Base-by-base conservation (phyloP, 2,113 vertebrate genomes). In the Prietella phreatophila region DNA sequence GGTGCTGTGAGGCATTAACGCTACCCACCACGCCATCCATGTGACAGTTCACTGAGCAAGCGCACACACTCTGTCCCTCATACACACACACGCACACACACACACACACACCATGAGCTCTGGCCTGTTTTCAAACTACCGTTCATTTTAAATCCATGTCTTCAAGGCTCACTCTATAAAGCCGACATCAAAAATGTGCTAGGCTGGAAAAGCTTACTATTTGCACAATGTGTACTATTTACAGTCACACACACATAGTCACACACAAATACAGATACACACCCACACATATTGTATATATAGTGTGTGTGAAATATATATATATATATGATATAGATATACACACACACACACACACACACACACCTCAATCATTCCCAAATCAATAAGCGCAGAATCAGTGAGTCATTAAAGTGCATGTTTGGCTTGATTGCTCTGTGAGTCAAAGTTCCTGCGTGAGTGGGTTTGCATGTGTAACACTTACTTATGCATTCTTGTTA, bases 381-480 rank as follows among this genome's bases (percentile, higher is more conserved):
- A 1, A 22, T 76, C 69, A 75, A 55, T 33, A 73, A 30, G 67
- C 15, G 7, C 53, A 58, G 36, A 39, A 73, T 73, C 69, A 39
- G 69, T 73, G 33, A 73, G 69, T 73, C 69, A 73, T 73, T 73
- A 73, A 73, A 73, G 36, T 19, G 17, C 69, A 39, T 75, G n/a
- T 58, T 36, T 42, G 55, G 84, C 69, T 53, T 73, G 55, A 75
- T 58, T 36, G 27, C 71, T n/a, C 55, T 42, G 84, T 76, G 84
- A 85, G 69, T 85, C 84, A 85, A 36, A 42, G 55, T 73, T 73
- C 67, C 69, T 75, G 55, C 8, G 67, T 58, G 55, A 56, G 83
- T 85, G 65, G 27, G 42, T 27, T 53, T 76, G 84, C 3, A 13
- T 61, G 55, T 85, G 55, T 60, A 47, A 76, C n/a, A 76, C 17